Percentiles rank a stretch among this genome's conserved stretches.
Conservation (phyloP, 2,113 vertebrate genomes). For the Blennius ocellaris region DNA sequence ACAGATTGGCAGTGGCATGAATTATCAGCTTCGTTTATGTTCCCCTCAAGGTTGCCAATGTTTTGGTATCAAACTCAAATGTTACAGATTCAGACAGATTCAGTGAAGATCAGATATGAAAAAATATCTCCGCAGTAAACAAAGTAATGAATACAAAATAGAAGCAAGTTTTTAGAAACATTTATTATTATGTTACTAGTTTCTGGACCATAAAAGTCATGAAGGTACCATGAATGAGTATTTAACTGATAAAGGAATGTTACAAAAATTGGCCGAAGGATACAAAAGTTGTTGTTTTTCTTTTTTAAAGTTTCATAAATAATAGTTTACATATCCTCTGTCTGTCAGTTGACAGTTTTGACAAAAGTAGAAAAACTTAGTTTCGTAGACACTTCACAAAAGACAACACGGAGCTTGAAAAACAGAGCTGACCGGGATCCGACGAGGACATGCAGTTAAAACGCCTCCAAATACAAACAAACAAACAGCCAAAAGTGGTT, state of each 20-base stretch:
- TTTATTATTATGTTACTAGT: constrained; percentile 63
- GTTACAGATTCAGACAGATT: no score
- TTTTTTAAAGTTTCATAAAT: constrained; percentile 61
- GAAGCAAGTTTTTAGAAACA: constrained; percentile 45
- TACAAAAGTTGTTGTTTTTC: constrained; percentile 71
- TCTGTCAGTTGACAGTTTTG: constrained; percentile 43
- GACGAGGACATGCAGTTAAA: constrained; percentile 67
- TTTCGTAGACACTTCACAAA: constrained; percentile 41
- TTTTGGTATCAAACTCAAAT: no score
- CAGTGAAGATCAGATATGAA: neutral
- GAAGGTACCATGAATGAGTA: constrained; percentile 65
- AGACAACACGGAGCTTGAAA: constrained; percentile 48
- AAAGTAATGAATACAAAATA: neutral
- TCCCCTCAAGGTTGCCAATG: neutral
- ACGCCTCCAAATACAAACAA: constrained; percentile 31
- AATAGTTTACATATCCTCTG: constrained; percentile 53
- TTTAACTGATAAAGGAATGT: constrained; percentile 63
- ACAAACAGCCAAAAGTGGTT: constrained; percentile 11
- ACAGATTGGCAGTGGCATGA: no score
- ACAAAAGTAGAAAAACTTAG: constrained; percentile 64
- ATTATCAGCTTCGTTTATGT: no score
- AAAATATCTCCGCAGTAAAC: neutral
- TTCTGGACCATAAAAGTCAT: constrained; percentile 50
- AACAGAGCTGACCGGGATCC: constrained; percentile 51
- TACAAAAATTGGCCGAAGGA: constrained; percentile 79